Conservation (phyloP, 1,140 invertebrate genomes). For the Aricia agestis region DNA sequence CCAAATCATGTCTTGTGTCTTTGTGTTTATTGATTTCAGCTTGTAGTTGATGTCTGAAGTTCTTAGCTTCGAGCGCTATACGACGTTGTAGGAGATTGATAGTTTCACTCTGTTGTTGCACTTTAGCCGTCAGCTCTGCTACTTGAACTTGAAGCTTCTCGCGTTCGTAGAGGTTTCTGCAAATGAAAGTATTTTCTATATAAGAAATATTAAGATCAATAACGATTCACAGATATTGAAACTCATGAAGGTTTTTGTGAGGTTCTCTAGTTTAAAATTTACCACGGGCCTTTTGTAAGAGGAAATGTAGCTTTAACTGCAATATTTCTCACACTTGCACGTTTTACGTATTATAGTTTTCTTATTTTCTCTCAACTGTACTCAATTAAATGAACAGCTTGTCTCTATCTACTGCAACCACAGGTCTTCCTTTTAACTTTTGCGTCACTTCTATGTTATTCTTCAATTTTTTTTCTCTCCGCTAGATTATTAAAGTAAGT, state of each 20-base stretch:
- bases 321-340: no score
- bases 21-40: constrained; percentile 82
- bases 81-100: constrained; percentile 82
- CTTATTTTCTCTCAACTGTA: no score
- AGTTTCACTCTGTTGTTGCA: constrained; percentile 82
- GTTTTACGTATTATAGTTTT: no score
- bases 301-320: no score
- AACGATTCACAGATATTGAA: no score
- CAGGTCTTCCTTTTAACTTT: constrained; percentile 81
- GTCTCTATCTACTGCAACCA: constrained; percentile 66
- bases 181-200: no score
- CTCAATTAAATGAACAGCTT: no score
- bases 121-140: constrained; percentile 78
- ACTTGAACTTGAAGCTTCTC: constrained; percentile 83
- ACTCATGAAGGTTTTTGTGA: no score
- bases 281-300: no score
- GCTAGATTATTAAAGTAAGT: background rate
- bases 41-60: constrained; percentile 82
- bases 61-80: constrained; percentile 83
- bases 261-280: no score
- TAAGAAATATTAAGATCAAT: no score
- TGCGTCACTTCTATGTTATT: constrained; percentile 71
- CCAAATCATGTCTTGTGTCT: constrained; percentile 81
- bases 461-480: background rate
- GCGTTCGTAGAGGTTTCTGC: constrained; percentile 81